Conservation (phyloP, 2,797 vertebrate genomes). For the Tenualosa ilisha region DNA sequence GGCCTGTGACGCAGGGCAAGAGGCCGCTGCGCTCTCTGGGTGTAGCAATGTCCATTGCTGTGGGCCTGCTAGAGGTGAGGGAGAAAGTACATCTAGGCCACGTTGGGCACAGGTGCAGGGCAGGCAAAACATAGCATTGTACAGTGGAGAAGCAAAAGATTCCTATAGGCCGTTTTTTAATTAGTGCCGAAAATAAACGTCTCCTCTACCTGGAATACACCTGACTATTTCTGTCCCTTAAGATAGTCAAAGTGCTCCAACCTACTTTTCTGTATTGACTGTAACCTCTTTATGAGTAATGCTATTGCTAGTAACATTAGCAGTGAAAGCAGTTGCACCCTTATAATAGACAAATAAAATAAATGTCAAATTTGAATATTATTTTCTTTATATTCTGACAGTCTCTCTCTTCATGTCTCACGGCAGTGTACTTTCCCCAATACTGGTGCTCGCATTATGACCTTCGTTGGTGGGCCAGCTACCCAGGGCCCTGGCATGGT, state of each 20-base stretch:
- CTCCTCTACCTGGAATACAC: background rate
- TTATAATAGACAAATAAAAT: background rate
- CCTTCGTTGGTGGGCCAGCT: conserved; percentile 92
- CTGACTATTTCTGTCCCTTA: background rate
- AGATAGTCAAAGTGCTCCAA: background rate
- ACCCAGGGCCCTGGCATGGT: conserved; percentile 97
- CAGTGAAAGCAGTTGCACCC: no score
- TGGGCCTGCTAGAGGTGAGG: conserved; percentile 92
- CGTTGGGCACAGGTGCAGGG: background rate
- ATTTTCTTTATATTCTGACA: background rate
- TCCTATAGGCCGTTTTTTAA: background rate
- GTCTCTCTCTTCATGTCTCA: background rate
- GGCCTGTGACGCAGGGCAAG: conserved; percentile 94
- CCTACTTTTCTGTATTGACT: background rate
- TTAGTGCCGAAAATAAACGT: background rate
- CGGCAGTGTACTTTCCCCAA: conserved; percentile 94
- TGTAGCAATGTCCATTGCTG: conserved; percentile 92
- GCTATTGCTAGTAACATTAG: background rate
- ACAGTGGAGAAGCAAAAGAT: no score
- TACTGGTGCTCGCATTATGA: conserved; percentile 93
- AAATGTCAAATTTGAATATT: background rate
- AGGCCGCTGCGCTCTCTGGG: conserved; percentile 91
- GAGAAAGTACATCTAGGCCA: background rate
- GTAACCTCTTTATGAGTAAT: background rate
- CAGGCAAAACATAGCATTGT: background rate